phyloP scores from a whole-genome alignment of 53 echinoderm and acorn worm species.

The Holothuria leucospilota region DNA sequence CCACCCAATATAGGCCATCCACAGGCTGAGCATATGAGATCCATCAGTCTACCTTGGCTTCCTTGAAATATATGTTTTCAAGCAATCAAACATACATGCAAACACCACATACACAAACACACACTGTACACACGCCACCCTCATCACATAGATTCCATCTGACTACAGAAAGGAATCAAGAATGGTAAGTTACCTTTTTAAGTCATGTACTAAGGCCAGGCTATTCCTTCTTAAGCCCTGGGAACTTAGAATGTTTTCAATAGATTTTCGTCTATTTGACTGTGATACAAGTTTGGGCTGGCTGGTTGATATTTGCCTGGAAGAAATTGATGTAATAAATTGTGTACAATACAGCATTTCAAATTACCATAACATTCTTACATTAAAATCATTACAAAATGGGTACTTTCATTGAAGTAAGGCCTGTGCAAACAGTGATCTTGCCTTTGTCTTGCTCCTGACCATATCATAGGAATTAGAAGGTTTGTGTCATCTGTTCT shows the following conservation, averaged over 20 bases:
- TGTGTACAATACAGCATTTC: background rate
- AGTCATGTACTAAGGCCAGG: slow-evolving; percentile 66
- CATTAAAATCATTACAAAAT: too few relatives aligned
- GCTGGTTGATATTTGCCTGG: slow-evolving; percentile 84
- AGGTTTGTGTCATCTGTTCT: too few relatives aligned
- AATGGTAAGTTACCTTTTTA: slow-evolving; percentile 63
- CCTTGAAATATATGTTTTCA: too few relatives aligned
- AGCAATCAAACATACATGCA: too few relatives aligned
- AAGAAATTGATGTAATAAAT: background rate
- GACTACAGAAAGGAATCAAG: background rate
- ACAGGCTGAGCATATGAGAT: too few relatives aligned
- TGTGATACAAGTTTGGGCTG: slow-evolving; percentile 77
- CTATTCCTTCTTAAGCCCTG: slow-evolving; percentile 79
- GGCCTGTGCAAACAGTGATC: too few relatives aligned
- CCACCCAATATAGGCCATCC: too few relatives aligned
- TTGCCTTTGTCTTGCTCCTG: too few relatives aligned
- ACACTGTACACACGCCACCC: background rate
- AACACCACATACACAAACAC: too few relatives aligned
- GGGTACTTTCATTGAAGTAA: too few relatives aligned
- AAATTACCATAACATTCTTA: background rate
- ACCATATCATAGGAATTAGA: too few relatives aligned
- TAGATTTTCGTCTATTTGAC: slow-evolving; percentile 48
- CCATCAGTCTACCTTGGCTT: too few relatives aligned
- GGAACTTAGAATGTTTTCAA: slow-evolving; percentile 59
- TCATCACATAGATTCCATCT: background rate